phyloP scores from a whole-genome alignment of 2,113 vertebrate species.

The Apeltes quadracus region DNA sequence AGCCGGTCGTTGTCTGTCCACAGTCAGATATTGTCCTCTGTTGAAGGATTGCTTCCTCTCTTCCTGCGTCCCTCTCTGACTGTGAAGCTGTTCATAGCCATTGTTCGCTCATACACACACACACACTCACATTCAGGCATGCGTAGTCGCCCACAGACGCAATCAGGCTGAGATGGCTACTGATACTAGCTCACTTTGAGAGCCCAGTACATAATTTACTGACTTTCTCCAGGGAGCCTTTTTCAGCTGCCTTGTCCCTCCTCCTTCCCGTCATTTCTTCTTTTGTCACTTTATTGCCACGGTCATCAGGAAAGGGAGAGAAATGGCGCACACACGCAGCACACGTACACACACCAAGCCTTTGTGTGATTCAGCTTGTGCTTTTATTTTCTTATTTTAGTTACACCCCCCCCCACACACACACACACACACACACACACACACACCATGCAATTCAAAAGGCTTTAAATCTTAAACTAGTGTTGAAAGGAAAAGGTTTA shows the following conservation, averaged over 20 bases:
- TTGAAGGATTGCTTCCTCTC: conserved; percentile 80
- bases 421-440: too few relatives aligned
- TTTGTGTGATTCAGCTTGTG: conserved; percentile 37
- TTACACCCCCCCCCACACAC: conserved; percentile 2
- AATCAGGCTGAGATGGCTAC: conserved; percentile 74
- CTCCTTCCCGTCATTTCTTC: conserved; percentile 65
- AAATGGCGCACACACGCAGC: conserved; percentile 25
- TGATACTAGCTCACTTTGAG: conserved; percentile 75
- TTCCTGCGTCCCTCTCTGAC: conserved; percentile 64
- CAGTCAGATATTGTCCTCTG: conserved; percentile 77
- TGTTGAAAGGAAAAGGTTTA: conserved; percentile 63
- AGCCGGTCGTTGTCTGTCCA: conserved; percentile 75
- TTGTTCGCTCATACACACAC: conserved; percentile 16
- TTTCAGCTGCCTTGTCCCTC: conserved; percentile 55
- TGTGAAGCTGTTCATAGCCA: conserved; percentile 61
- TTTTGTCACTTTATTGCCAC: conserved; percentile 72
- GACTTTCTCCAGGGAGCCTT: conserved; percentile 69
- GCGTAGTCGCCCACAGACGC: conserved; percentile 57
- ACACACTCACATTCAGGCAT: conserved; percentile 25
- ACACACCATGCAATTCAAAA: conserved; percentile 61
- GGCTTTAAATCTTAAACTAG: conserved; percentile 49
- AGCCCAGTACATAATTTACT: conserved; percentile 78
- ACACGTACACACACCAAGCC: conserved; percentile 21
- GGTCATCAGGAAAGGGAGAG: conserved; percentile 50
- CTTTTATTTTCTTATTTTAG: conserved; percentile 42